These are phyloP conservation scores for Etheostoma perlongum DNA, from an alignment of 2,797 vertebrate species.

Conservation along the genomic window DNA sequence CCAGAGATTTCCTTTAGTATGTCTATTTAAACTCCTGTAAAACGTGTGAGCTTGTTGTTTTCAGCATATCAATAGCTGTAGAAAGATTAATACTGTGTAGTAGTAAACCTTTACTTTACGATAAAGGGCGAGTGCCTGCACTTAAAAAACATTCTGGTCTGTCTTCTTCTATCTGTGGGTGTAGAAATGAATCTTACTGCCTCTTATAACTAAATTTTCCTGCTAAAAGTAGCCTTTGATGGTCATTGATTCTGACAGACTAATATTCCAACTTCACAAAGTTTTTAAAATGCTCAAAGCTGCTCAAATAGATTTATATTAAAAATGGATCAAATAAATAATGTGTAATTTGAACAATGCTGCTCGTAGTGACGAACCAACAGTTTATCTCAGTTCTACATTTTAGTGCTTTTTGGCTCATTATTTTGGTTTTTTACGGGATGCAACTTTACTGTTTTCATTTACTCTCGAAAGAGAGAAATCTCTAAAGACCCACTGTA, in stretches of 20 bases:
- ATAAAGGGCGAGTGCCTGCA: background rate
- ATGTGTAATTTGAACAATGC: background rate
- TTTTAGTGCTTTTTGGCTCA: background rate
- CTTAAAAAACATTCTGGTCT: background rate
- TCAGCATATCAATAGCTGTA: background rate
- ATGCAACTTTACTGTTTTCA: background rate
- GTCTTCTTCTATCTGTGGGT: background rate
- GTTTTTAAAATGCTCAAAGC: background rate
- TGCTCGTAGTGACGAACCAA: rapidly evolving
- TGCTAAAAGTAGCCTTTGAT: background rate
- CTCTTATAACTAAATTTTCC: background rate
- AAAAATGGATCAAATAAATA: background rate
- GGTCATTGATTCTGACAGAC: background rate
- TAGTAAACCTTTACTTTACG: background rate
- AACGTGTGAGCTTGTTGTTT: background rate
- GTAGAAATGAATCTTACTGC: background rate
- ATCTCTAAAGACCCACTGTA: background rate
- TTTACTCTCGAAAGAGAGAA: background rate
- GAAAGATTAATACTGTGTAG: background rate
- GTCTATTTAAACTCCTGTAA: background rate
- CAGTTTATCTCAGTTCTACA: background rate
- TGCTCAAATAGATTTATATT: background rate
- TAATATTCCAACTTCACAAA: background rate
- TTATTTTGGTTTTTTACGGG: background rate
- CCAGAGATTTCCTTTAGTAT: background rate